Evolutionary conservation across 2,113 vertebrate species (phyloP), one percentile per base, ranked within the genome.

Genomic region (Lepisosteus oculatus): DNA sequence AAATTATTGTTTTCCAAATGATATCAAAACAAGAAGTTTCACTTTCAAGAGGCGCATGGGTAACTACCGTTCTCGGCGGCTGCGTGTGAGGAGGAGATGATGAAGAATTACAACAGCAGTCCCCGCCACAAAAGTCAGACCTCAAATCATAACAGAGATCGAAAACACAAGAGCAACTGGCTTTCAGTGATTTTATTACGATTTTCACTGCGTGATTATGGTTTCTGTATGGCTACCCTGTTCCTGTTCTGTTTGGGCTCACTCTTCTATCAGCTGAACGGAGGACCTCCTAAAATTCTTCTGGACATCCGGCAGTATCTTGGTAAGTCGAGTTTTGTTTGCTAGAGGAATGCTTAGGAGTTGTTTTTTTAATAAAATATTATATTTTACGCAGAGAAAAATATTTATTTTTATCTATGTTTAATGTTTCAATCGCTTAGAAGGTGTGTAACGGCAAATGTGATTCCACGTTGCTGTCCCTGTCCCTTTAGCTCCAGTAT

Each of bases 211-310:
- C 93, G 95, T 70, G 94, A 95, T 78, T 98, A 97, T 89, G 93
- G 88, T 68, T 93, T 95, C 86, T 99, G 97, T 88, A 96, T 97
- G 96, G 93, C 93, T 81, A 84, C 93, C 55, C 85, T 99, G 79
- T 89, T 97, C 76, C 83, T 98, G 87, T 96, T 98, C 93, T 95
- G 95, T 75, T 76, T 97, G 78, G 94, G 92, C 63, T 98, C 96
- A 43, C 93, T 99, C 66, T 91, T 95, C 81, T 96, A 92, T 79
- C 95, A 99, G 89, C 89, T 98, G 82, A 92, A 95, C 88, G 96
- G 96, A 77, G 97, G 96, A 73, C 92, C 96, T 62, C 96, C 97
- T 61, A 92, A 87, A 85, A 93, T 98, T 84, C 90, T 99, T 77
- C 89, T 96, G 80, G 94, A 96, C 85, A 89, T 98, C 81, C 90